phyloP scores from a whole-genome alignment of 2,113 vertebrate species.

The Pomatorhinus ruficollis region DNA sequence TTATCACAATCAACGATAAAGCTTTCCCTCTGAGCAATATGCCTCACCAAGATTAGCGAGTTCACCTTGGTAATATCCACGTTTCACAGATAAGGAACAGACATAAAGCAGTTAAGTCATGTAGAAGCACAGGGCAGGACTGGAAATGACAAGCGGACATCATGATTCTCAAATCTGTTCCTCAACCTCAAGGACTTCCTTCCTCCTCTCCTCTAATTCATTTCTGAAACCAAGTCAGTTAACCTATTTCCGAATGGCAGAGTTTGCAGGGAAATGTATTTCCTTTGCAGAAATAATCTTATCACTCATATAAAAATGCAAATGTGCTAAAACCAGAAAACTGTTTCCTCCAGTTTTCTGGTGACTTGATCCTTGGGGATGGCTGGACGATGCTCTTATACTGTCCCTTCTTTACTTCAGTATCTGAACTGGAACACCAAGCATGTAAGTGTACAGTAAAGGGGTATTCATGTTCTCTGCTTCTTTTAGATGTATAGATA shows the following conservation, averaged over 20 bases:
- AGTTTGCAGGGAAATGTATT: background rate
- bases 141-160: constrained; percentile 9
- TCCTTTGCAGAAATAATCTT: background rate
- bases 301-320: background rate
- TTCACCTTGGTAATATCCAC: constrained; percentile 11
- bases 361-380: background rate
- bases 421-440: background rate
- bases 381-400: background rate
- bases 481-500: background rate
- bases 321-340: background rate
- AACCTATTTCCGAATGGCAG: background rate
- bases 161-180: background rate
- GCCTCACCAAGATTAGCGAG: background rate
- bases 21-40: constrained; percentile 28
- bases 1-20: background rate
- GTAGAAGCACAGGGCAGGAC: background rate
- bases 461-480: background rate
- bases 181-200: constrained; percentile 26
- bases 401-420: background rate
- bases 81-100: constrained; percentile 10
- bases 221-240: background rate
- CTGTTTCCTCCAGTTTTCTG: background rate
- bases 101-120: constrained; percentile 20
- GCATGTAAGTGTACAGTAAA: background rate
- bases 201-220: background rate